phyloP scores from a whole-genome alignment of 2,113 vertebrate species.

The Formicarius rufipectus region DNA sequence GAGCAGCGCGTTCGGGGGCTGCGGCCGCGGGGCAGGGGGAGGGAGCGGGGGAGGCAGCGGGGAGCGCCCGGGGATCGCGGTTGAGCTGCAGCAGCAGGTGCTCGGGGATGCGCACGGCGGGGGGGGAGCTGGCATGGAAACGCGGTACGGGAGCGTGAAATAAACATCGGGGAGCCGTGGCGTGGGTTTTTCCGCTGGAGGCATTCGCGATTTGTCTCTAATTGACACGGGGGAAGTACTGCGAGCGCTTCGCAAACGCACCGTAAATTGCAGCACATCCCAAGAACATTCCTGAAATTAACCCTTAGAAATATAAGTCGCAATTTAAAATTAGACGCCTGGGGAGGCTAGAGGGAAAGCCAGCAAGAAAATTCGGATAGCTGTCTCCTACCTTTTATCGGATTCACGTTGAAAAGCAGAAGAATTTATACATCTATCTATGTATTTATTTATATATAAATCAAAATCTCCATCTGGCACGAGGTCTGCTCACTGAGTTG shows the following conservation, averaged over 20 bases:
- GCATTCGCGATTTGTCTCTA: background rate
- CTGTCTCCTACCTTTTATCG: background rate
- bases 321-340: background rate
- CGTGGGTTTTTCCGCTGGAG: background rate
- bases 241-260: background rate
- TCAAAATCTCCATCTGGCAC: background rate
- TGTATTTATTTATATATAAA: background rate
- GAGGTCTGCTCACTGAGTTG: background rate
- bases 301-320: background rate
- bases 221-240: background rate
- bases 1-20: too few species aligned
- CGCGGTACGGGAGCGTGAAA: background rate
- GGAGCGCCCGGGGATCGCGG: background rate
- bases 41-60: background rate
- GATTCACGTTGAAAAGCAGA: background rate
- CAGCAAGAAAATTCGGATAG: background rate
- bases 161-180: background rate
- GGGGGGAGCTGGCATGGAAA: background rate
- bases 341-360: background rate
- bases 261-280: background rate
- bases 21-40: background rate
- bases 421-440: background rate
- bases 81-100: conserved; percentile 64
- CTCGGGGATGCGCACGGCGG: background rate
- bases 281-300: conserved; percentile 7